A percentile compares a stretch with the other conserved stretches of the same genome.
Conservation (phyloP, 2,797 vertebrate genomes). For the Stomatorhinus walkeri region DNA sequence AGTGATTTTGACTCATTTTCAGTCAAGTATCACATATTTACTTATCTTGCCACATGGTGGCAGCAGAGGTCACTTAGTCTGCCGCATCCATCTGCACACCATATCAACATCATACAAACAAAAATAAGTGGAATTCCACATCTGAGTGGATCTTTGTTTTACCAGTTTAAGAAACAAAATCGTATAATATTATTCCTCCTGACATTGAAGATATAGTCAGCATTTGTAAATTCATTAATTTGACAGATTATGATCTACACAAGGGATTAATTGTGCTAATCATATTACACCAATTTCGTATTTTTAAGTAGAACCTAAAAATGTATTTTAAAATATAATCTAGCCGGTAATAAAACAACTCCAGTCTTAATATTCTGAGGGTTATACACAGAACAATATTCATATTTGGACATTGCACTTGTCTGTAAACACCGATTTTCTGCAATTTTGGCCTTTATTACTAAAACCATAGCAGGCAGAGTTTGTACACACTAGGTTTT, state of each 20-base stretch:
- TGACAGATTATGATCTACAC: background rate
- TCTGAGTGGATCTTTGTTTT: background rate
- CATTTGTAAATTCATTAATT: background rate
- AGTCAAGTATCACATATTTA: background rate
- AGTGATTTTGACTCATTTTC: background rate
- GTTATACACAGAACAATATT: background rate
- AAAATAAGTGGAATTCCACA: background rate
- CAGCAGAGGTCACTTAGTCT: background rate
- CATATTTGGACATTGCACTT: background rate
- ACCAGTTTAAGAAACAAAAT: background rate
- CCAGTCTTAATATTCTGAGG: background rate
- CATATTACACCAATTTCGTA: background rate
- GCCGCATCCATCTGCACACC: background rate
- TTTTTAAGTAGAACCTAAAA: background rate
- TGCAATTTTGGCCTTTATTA: background rate
- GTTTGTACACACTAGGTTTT: background rate
- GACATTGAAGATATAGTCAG: background rate
- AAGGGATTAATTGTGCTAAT: background rate
- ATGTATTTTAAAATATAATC: background rate
- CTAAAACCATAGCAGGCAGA: background rate
- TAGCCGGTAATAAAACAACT: background rate
- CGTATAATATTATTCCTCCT: background rate
- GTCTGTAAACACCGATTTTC: background rate
- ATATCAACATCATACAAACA: background rate
- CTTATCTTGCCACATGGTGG: background rate